These are phyloP conservation scores for Heterohyrax brucei DNA, from an alignment of 2,797 vertebrate genomes.

Conservation along the genomic window DNA sequence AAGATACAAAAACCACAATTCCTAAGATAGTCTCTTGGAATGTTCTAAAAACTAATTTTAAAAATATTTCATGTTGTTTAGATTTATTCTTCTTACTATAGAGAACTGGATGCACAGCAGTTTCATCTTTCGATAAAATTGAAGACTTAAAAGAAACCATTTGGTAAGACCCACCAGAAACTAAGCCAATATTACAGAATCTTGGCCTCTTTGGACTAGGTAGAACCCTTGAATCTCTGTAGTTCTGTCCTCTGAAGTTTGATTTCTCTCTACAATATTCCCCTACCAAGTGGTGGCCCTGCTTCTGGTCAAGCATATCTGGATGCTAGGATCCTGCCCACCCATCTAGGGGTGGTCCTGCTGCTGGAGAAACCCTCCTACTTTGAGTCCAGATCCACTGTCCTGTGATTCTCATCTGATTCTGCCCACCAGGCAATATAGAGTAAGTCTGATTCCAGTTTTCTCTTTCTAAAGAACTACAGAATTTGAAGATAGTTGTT, in stretches of 20 bases:
- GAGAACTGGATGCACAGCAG: background rate
- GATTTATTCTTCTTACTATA: background rate
- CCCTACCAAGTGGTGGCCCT: background rate
- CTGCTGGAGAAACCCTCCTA: background rate
- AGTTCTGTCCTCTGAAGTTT: background rate
- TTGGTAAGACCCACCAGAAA: background rate
- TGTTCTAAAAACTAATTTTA: constrained; percentile 32
- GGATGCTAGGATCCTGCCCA: background rate
- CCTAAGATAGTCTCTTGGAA: background rate
- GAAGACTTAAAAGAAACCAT: constrained; percentile 55
- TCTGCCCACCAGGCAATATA: background rate
- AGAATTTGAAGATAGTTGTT: background rate
- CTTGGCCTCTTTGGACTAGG: background rate
- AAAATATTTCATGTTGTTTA: constrained; percentile 26
- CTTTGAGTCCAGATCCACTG: constrained; percentile 12
- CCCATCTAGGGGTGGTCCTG: background rate
- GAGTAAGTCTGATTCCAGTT: background rate
- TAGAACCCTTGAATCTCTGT: background rate
- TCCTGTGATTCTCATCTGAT: background rate
- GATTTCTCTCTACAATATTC: background rate
- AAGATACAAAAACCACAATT: background rate
- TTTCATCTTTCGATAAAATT: background rate
- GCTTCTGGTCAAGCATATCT: background rate
- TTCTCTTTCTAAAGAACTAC: background rate
- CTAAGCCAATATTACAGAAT: constrained; percentile 4